Percentiles rank a stretch among this genome's conserved stretches.
phyloP scores from a whole-genome alignment of 1,140 invertebrate species.

The Sogatella furcifera region DNA sequence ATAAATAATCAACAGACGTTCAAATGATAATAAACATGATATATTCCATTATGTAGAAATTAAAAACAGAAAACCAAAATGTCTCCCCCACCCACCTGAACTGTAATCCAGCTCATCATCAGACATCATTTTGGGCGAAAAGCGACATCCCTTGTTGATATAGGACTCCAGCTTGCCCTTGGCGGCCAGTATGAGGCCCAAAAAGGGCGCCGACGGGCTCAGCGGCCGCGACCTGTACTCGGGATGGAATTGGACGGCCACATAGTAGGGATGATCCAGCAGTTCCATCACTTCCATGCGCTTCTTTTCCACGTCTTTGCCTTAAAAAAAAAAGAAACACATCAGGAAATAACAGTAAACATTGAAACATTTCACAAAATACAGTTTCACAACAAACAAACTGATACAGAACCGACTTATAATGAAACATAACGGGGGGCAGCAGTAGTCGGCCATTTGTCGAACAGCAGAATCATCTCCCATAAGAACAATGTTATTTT shows the following conservation, averaged over 20 bases:
- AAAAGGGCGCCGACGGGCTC: slow-evolving; percentile 88
- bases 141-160: slow-evolving; percentile 53
- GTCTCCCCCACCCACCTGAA: slow-evolving; percentile 5
- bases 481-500: too few relatives aligned
- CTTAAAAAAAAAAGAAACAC: slow-evolving; percentile 28
- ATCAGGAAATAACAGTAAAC: too few relatives aligned
- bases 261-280: slow-evolving; percentile 76
- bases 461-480: too few relatives aligned
- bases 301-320: slow-evolving; percentile 51
- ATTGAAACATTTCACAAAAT: too few relatives aligned
- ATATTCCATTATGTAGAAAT: too few relatives aligned
- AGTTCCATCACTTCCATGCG: slow-evolving; percentile 81
- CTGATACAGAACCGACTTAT: too few relatives aligned
- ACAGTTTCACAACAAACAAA: too few relatives aligned
- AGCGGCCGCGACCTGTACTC: slow-evolving; percentile 92
- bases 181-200: slow-evolving; percentile 85
- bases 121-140: slow-evolving; percentile 52
- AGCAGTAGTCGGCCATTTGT: too few relatives aligned
- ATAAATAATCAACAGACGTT: too few relatives aligned
- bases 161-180: slow-evolving; percentile 61
- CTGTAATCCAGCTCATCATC: slow-evolving; percentile 41
- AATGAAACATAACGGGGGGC: too few relatives aligned
- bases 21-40: too few relatives aligned
- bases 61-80: not conserved
- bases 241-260: slow-evolving; percentile 95